Conservation (phyloP, 2,888 invertebrate genomes). For the Mylabris sibirica region DNA sequence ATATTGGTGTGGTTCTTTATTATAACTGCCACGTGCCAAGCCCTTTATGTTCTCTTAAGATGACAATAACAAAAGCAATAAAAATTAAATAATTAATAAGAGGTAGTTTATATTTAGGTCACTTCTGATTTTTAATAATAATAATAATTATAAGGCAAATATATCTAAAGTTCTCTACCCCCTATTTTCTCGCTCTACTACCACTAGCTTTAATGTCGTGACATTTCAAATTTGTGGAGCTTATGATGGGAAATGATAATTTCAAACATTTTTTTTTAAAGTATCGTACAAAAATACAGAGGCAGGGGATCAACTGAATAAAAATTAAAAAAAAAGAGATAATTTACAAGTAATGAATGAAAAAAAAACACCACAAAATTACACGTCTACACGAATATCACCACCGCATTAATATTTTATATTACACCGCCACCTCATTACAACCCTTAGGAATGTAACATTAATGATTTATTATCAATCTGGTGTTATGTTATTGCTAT, state of each 20-base stretch:
- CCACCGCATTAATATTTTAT: too few relatives aligned
- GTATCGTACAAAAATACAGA: too few relatives aligned
- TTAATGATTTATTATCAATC: too few relatives aligned
- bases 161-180: background rate
- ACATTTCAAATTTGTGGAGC: background rate
- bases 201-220: conserved; percentile 8
- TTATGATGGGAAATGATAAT: background rate
- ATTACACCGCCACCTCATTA: too few relatives aligned
- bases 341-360: too few relatives aligned
- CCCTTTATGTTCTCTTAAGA: background rate
- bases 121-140: background rate
- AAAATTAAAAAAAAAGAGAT: too few relatives aligned
- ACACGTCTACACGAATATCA: too few relatives aligned
- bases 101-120: background rate
- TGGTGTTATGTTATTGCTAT: too few relatives aligned
- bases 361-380: too few relatives aligned
- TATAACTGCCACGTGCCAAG: conserved; percentile 1
- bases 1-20: conserved; percentile 2
- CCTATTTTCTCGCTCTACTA: background rate
- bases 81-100: background rate
- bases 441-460: too few relatives aligned
- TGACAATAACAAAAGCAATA: background rate
- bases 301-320: too few relatives aligned
- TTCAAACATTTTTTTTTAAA: background rate
- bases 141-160: background rate